phyloP scores from a whole-genome alignment of 2,797 vertebrate species.

The Pangasius larnaudii region DNA sequence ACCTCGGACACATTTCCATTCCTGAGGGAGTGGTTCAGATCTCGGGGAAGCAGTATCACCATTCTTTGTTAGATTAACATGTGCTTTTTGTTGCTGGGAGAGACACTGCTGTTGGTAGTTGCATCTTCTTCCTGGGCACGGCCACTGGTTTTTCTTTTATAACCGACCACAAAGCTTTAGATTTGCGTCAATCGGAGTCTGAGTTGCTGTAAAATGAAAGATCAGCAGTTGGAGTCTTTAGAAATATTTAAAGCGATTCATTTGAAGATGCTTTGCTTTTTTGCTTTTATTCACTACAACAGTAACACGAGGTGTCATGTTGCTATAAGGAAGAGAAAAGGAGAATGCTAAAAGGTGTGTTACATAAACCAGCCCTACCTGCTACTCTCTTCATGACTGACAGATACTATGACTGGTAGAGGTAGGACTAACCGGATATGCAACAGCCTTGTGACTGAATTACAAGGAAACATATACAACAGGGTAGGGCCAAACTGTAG shows the following conservation, averaged over 20 bases:
- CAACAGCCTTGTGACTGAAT: slow-evolving; percentile 40
- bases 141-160: not conserved
- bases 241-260: not conserved
- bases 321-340: slow-evolving; percentile 34
- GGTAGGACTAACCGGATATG: slow-evolving; percentile 55
- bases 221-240: slow-evolving; percentile 1
- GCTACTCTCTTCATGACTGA: slow-evolving; percentile 49
- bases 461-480: slow-evolving; percentile 25
- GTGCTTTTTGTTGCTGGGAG: not conserved
- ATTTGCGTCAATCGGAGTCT: not conserved
- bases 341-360: slow-evolving; percentile 41
- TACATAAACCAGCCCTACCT: slow-evolving; percentile 57
- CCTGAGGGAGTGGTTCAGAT: slow-evolving; percentile 28
- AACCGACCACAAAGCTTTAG: not conserved
- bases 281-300: not conserved
- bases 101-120: not conserved
- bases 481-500: slow-evolving; percentile 54
- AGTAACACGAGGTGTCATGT: not conserved
- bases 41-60: slow-evolving; percentile 3
- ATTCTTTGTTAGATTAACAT: slow-evolving; percentile 28
- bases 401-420: slow-evolving; percentile 51
- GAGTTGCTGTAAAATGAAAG: not conserved
- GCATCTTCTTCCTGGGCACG: not conserved
- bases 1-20: slow-evolving; percentile 25
- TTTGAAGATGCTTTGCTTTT: not conserved